phyloP scores from a whole-genome alignment of 1,140 invertebrate species.

The Macrobrachium rosenbergii region DNA sequence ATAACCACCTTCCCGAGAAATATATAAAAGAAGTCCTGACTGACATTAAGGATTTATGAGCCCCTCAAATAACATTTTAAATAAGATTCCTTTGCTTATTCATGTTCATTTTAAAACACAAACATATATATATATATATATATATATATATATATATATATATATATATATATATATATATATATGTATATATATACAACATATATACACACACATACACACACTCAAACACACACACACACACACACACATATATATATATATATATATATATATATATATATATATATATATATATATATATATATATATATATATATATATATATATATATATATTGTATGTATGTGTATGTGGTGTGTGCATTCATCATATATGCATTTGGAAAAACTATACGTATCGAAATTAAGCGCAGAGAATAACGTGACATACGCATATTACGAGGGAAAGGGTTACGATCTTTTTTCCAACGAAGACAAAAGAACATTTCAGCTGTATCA shows the following conservation, averaged over 20 bases:
- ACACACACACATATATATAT: neutral
- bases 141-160: slow-evolving; percentile 13
- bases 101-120: neutral
- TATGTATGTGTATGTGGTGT: neutral
- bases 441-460: no score
- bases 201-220: neutral
- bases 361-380: neutral
- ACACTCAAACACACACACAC: neutral
- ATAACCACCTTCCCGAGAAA: no score
- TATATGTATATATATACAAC: neutral
- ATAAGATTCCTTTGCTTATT: no score
- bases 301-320: neutral
- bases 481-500: no score
- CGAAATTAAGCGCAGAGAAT: neutral
- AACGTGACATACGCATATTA: no score
- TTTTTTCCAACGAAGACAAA: no score
- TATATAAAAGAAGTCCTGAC: no score
- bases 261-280: slow-evolving; percentile 27
- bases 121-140: neutral
- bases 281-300: slow-evolving; percentile 21
- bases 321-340: neutral
- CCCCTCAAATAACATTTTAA: no score
- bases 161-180: neutral
- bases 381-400: neutral
- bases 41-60: no score